A percentile compares a stretch with the other conserved stretches of the same genome.
Conservation (phyloP, 2,888 invertebrate genomes). For the Chalcis sispes region DNA sequence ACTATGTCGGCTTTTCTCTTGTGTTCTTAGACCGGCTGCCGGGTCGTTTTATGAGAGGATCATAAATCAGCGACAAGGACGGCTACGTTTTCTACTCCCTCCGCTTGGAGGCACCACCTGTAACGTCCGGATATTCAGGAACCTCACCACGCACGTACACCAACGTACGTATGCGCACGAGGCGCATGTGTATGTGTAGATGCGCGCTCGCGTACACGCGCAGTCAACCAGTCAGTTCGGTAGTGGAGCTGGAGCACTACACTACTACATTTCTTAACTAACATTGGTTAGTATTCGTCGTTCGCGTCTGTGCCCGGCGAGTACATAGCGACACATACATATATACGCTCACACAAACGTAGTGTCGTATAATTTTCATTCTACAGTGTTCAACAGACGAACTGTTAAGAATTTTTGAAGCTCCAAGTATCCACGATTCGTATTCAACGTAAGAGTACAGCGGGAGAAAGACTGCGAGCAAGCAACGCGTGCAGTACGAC, state of each 20-base stretch:
- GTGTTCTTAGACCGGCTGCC: not conserved
- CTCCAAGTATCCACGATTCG: too few species aligned
- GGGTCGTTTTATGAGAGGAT: not conserved
- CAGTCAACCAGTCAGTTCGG: not conserved
- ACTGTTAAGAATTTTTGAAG: too few species aligned
- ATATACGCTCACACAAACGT: too few species aligned
- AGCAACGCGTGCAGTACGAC: not conserved
- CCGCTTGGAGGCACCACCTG: not conserved
- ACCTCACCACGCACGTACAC: too few species aligned
- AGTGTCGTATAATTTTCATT: too few species aligned
- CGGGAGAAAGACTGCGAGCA: not conserved
- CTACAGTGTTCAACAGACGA: too few species aligned
- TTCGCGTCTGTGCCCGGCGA: not conserved
- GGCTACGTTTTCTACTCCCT: not conserved
- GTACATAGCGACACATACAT: not conserved
- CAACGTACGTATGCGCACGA: too few species aligned
- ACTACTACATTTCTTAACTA: too few species aligned
- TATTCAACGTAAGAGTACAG: too few species aligned
- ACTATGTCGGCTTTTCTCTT: not conserved
- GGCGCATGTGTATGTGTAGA: too few species aligned
- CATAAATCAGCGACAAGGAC: conserved; percentile 50
- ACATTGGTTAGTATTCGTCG: not conserved
- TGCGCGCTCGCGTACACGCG: too few species aligned
- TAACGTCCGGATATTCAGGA: too few species aligned
- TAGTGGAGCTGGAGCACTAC: not conserved